phyloP scores from a whole-genome alignment of 2,888 invertebrate species.

The Eilema griseolum region DNA sequence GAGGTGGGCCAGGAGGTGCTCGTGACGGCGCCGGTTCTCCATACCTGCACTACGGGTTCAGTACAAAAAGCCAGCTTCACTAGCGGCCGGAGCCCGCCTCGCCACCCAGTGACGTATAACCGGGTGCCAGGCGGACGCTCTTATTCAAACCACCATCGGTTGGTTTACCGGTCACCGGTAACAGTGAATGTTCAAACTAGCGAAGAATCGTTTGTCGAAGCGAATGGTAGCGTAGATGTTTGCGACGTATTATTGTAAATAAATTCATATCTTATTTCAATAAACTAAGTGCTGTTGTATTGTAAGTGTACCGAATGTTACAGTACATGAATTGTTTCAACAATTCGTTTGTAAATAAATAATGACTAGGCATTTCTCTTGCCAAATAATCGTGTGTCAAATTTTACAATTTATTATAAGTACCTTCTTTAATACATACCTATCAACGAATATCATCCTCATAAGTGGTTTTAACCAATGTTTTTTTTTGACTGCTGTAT shows the following conservation, averaged over 20 bases:
- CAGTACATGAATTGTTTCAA: constrained; percentile 30
- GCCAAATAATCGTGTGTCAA: constrained; percentile 54
- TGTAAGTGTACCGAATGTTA: constrained; percentile 31
- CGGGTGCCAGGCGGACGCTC: constrained; percentile 48
- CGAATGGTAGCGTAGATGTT: constrained; percentile 45
- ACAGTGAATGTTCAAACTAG: constrained; percentile 49
- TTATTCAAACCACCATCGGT: constrained; percentile 16
- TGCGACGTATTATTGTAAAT: constrained; percentile 55
- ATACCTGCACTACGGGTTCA: constrained; percentile 89
- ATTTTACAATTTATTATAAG: constrained; percentile 39
- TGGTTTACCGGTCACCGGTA: constrained; percentile 23
- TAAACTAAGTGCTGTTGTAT: constrained; percentile 47
- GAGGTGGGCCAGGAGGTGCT: constrained; percentile 69
- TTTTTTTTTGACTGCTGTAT: constrained; percentile 31
- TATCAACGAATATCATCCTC: constrained; percentile 9
- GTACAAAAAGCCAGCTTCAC: constrained; percentile 84
- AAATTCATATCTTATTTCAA: constrained; percentile 57
- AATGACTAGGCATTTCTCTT: constrained; percentile 25
- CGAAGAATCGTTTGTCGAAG: constrained; percentile 40
- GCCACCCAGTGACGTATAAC: constrained; percentile 82
- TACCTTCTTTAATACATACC: constrained; percentile 15
- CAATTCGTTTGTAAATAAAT: constrained; percentile 35
- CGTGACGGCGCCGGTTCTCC: constrained; percentile 88
- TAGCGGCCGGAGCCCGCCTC: constrained; percentile 79
- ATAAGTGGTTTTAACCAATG: constrained; percentile 29